Percentiles rank a stretch among this genome's conserved stretches.
Conservation (phyloP, 2,888 invertebrate species). For the Falcaria lacertinaria region DNA sequence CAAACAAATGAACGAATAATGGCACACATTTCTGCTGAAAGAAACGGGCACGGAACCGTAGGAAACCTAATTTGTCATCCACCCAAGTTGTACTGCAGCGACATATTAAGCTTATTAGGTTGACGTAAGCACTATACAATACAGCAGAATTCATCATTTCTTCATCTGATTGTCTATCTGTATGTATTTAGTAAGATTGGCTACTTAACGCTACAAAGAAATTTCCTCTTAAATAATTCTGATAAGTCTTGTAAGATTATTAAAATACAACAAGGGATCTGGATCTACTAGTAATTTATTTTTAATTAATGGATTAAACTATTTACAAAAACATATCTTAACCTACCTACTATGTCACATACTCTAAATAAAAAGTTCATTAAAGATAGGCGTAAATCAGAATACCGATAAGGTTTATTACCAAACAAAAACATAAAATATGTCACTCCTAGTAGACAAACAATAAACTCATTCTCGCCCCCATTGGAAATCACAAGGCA, state of each 20-base stretch:
- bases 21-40: constrained; percentile 35
- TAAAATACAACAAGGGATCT: too few relatives aligned
- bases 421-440: neutral
- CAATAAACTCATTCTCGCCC: constrained; percentile 1
- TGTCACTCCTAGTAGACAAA: neutral
- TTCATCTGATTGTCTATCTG: too few relatives aligned
- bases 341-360: too few relatives aligned
- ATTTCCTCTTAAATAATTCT: too few relatives aligned
- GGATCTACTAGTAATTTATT: too few relatives aligned
- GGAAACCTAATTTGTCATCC: constrained; percentile 30
- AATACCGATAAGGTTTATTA: neutral
- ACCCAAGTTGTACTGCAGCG: neutral
- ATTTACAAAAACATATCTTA: too few relatives aligned
- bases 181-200: too few relatives aligned
- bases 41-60: constrained; percentile 19
- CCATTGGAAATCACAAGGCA: constrained; percentile 1
- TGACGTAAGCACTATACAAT: neutral
- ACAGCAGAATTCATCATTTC: neutral
- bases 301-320: too few relatives aligned
- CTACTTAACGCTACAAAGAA: too few relatives aligned
- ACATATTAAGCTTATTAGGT: neutral
- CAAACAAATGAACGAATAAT: constrained; percentile 48
- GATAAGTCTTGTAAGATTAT: too few relatives aligned
- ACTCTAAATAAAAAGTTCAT: too few relatives aligned
- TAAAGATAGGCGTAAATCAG: neutral